Conservation (phyloP, 1,140 invertebrate species). For the Zaprionus lachaisei region DNA sequence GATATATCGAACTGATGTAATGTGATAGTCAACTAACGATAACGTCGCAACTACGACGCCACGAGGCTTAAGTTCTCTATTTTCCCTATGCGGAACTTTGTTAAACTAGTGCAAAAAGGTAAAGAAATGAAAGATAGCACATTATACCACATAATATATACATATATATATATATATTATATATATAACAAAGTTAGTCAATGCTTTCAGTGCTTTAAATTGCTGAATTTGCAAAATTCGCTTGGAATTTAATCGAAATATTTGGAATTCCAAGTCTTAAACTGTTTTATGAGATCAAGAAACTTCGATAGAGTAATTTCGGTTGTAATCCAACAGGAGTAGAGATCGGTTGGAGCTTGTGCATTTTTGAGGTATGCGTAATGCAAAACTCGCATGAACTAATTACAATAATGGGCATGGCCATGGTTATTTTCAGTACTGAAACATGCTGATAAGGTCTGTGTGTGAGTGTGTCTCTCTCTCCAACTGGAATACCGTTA, state of each 20-base stretch:
- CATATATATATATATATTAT: background rate
- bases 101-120: background rate
- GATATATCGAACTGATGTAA: slow-evolving; percentile 49
- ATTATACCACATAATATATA: background rate
- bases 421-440: slow-evolving; percentile 43
- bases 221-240: too few relatives aligned
- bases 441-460: slow-evolving; percentile 52
- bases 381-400: slow-evolving; percentile 46
- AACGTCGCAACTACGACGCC: background rate
- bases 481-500: slow-evolving; percentile 10
- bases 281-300: background rate
- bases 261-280: background rate
- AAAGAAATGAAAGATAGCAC: background rate
- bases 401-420: slow-evolving; percentile 74
- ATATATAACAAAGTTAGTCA: background rate
- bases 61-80: background rate
- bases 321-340: background rate
- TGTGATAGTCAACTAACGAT: background rate
- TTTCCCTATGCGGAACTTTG: background rate
- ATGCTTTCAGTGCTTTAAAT: background rate
- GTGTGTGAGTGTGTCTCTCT: slow-evolving; percentile 1
- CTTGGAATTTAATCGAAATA: background rate
- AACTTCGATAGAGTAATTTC: background rate
- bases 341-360: background rate
- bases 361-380: slow-evolving; percentile 39